Base-by-base conservation (phyloP, 2,888 invertebrate species). In the Synanthedon tipuliformis region DNA sequence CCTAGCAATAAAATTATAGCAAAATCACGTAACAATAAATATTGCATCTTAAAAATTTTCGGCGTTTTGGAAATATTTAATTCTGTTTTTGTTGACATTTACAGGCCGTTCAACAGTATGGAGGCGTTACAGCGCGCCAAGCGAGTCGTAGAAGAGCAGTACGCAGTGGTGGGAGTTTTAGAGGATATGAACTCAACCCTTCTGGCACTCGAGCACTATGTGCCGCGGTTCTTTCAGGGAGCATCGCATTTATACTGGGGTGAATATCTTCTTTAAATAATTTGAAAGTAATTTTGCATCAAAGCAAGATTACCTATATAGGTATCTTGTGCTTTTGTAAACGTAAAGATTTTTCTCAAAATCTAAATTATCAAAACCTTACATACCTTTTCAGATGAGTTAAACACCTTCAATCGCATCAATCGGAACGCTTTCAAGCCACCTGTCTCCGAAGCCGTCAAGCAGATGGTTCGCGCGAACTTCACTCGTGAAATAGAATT, bases 401-500 rank as follows among this genome's bases (percentile, higher is more conserved):
- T 93, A 53, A 92, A 92, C 69, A 89, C 91, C 41, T 92, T 93
- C 69, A 92, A 92, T 64, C 92, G 92, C 60, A 95, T 95, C 69
- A 95, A 96, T 78, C 91, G 92, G 59, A 96, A 96, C 78, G 90
- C 92, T 52, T 96, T 95, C 83, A 96, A 96, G 70, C 95, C 95
- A 0, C 93, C 94, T 0, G 95, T 96, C 3, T 93, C 93, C 51
- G 95, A 96, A 68, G 92, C 92, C 62, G 92, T 96, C 3, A 96
- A 95, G 74, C 92, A 95, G 51, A 91, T 96, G 52, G 94, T 96
- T 4, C 89, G 95, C 59, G 90, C 89, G 45, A 96, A 96, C 79
- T 95, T 96, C 73, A 95, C 95, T 0, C 89, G 93, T 54, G 96
- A 96, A 82, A 94, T 96, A 11, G 96, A 96, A 68, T 95, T 96